Base-by-base conservation (phyloP, 2,113 vertebrate genomes). In the Accipiter cooperii region DNA sequence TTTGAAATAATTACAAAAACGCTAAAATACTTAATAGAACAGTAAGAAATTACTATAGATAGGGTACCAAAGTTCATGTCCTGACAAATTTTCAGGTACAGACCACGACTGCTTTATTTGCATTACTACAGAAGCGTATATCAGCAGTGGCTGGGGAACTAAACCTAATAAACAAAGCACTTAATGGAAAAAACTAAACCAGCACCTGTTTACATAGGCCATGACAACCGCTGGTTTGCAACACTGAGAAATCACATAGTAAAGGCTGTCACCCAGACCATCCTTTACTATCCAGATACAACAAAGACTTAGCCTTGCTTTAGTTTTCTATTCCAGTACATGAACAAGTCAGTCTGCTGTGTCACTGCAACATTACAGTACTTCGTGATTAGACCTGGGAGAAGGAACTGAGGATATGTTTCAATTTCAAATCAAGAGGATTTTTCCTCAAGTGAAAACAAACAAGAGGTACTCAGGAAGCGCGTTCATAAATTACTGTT, bases 361-460 rank as follows among this genome's bases (percentile, higher is more conserved):
- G 29, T 42, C 76, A 51, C 55, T 66, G 71, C 19, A 84, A 12
- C 0, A 0, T 28, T 36, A 69, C 26, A 34, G 8, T 21, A 19
- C 33, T 51, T 68, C 22, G 11, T 10, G 25, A 80, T 57, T 26
- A 77, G 34, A 92, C 15, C 34, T 46, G n/a, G 33, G 22, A 89
- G 42, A 84, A 84, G 20, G 47, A 70, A 82, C 52, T 17, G 25
- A 51, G 13, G 33, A 40, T 29, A 58, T 17, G 11, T 31, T 90
- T 80, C 38, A 12, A 49, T 90, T 91, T 57, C 66, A 65, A 76
- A 93, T 40, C 24, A 31, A 73, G 52, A 82, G 22, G 18, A 73
- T 71, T 89, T 78, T 73, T 91, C 20, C 69, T 71, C 26, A 73
- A 90, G 28, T 42, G 42, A 91, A 95, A 96, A 79, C 31, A 78